Base-by-base conservation (phyloP, 2,888 invertebrate genomes). In the Oligia fasciuncula region DNA sequence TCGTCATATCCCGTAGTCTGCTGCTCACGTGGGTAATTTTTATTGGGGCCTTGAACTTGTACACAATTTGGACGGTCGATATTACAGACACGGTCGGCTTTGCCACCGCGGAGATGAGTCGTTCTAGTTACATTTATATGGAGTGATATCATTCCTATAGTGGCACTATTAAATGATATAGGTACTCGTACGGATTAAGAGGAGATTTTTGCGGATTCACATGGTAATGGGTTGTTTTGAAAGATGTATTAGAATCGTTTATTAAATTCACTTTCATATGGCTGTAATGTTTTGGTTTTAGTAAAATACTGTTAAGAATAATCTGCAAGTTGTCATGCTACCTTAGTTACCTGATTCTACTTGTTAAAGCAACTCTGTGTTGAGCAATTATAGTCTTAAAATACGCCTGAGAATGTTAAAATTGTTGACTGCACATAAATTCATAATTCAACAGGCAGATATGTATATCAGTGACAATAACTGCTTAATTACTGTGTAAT, bases 31-130 rank as follows among this genome's bases (percentile, higher is more conserved):
- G 94, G 94, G 93, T 93, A 93, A 92, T 94, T 95, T 96, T 96
- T 95, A 96, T 95, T 93, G 94, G 93, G 94, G 91, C 96, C 96
- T 96, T 96, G 96, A 96, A 97, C 96, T 95, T 96, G 94, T 90
- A 92, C 90, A 94, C 94, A 94, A 94, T 95, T 96, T 94, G 92
- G 94, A 91, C 94, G 96, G 95, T 96, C 96, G 96, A 96, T 96
- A 96, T 94, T 95, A 93, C 92, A 92, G 91, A 91, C 91, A 90
- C 92, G 90, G 90, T 89, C 89, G 87, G 90, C 90, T 92, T 92
- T 92, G 88, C 89, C 89, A 89, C 88, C 86, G 89, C 91, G 85
- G 88, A 91, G 91, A 93, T 93, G 91, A 91, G 88, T 92, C 90
- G 91, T 83, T 88, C 83, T 89, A 91, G 91, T 92, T 91, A 91